phyloP scores from a whole-genome alignment of 1,140 invertebrate species.

The Onthophagus taurus region DNA sequence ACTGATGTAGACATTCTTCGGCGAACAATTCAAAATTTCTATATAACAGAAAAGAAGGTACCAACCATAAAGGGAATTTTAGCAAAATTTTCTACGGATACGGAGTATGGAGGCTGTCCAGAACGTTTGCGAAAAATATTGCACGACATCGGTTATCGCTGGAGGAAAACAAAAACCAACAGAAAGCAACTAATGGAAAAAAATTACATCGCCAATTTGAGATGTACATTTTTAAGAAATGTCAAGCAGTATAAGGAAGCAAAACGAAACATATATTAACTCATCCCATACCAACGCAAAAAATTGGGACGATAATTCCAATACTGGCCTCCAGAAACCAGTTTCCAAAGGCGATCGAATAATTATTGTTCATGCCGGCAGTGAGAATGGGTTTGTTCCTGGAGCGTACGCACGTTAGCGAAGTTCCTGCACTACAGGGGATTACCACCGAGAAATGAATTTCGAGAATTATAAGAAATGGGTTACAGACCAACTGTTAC shows the following conservation, averaged over 20 bases:
- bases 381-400: constrained; percentile 22
- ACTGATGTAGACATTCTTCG: too few species aligned
- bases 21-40: too few species aligned
- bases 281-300: constrained; percentile 1
- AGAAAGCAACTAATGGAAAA: constrained; percentile 9
- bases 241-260: constrained; percentile 1
- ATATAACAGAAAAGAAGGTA: too few species aligned
- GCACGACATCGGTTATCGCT: constrained; percentile 3
- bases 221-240: constrained; percentile 4
- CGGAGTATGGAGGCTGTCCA: too few species aligned
- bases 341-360: constrained; percentile 15
- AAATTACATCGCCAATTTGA: background rate
- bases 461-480: constrained; percentile 24
- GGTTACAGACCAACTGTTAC: constrained; percentile 20
- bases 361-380: constrained; percentile 24
- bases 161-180: constrained; percentile 4
- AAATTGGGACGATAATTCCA: constrained; percentile 8
- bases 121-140: background rate
- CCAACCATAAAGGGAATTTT: too few species aligned
- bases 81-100: too few species aligned
- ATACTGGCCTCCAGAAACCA: background rate
- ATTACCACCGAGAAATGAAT: constrained; percentile 26
- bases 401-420: constrained; percentile 19
- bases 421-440: constrained; percentile 18
- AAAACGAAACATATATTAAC: constrained; percentile 15